Conservation (phyloP, 1,140 invertebrate species). For the Neuroterus valhalla region DNA sequence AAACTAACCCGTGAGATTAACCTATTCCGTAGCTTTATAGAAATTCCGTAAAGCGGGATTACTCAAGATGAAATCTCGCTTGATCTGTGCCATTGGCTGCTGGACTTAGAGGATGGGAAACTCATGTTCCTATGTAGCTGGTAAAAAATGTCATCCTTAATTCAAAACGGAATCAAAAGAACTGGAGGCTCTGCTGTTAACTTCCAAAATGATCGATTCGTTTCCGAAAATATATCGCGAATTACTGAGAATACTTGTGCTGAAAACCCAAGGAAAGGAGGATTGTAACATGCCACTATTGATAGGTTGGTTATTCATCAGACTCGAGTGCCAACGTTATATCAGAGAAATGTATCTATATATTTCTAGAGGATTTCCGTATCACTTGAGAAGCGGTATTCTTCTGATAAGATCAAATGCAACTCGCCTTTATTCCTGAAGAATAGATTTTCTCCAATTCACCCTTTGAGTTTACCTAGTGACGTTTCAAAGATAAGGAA, state of each 20-base stretch:
- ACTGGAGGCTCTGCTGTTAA: slow-evolving; percentile 32
- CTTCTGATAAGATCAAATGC: no score
- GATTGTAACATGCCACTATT: slow-evolving; percentile 51
- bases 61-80: slow-evolving; percentile 55
- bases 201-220: slow-evolving; percentile 58
- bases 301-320: slow-evolving; percentile 56
- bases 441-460: no score
- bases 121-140: slow-evolving; percentile 64
- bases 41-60: slow-evolving; percentile 62
- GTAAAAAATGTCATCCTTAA: slow-evolving; percentile 37
- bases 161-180: slow-evolving; percentile 41
- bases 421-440: no score
- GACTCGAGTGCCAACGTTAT: slow-evolving; percentile 39
- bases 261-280: slow-evolving; percentile 29
- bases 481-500: no score
- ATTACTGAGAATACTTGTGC: background rate
- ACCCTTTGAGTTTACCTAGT: no score
- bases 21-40: slow-evolving; percentile 65
- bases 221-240: slow-evolving; percentile 14
- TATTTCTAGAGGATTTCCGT: no score
- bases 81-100: slow-evolving; percentile 50
- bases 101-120: slow-evolving; percentile 63
- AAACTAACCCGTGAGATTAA: slow-evolving; percentile 67
- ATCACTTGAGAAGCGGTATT: no score
- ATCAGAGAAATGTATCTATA: background rate